A percentile compares a stretch with the other conserved stretches of the same genome.
Evolutionary conservation across 2,797 vertebrate species (phyloP).

Genomic region (Ctenopoma kingsleyae): DNA sequence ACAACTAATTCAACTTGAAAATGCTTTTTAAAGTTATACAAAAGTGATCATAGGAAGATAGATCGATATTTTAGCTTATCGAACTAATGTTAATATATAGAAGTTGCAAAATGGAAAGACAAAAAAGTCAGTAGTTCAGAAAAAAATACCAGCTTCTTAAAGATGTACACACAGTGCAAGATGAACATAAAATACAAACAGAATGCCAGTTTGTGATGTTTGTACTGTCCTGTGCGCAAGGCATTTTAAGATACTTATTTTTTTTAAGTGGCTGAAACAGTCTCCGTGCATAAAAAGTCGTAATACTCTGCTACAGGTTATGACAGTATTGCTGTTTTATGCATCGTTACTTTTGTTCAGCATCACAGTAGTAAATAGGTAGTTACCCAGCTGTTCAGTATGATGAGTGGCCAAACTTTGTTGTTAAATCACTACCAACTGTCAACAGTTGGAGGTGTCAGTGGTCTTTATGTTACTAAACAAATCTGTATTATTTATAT

Average conservation of each 20-base stretch:
- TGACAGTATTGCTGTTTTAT: constrained; percentile 39
- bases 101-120: constrained; percentile 3
- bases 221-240: constrained; percentile 36
- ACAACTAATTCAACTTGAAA: constrained; percentile 19
- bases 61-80: not conserved
- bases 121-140: constrained; percentile 12
- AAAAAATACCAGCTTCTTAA: constrained; percentile 11
- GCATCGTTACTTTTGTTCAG: not conserved
- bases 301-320: constrained; percentile 3
- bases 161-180: constrained; percentile 10
- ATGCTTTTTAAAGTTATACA: constrained; percentile 14
- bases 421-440: not conserved
- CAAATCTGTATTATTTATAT: not conserved
- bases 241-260: constrained; percentile 12
- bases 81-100: not conserved
- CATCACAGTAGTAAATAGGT: constrained; percentile 35
- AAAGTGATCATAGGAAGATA: constrained; percentile 21
- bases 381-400: constrained; percentile 39
- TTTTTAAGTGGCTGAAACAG: constrained; percentile 11
- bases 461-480: not conserved
- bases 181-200: constrained; percentile 15
- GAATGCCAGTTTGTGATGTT: constrained; percentile 12
- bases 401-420: not conserved
- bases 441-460: too few species aligned
- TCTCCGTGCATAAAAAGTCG: not conserved